Evolutionary conservation across 2,797 vertebrate genomes (phyloP).

Genomic region (Telmatherina bonti): DNA sequence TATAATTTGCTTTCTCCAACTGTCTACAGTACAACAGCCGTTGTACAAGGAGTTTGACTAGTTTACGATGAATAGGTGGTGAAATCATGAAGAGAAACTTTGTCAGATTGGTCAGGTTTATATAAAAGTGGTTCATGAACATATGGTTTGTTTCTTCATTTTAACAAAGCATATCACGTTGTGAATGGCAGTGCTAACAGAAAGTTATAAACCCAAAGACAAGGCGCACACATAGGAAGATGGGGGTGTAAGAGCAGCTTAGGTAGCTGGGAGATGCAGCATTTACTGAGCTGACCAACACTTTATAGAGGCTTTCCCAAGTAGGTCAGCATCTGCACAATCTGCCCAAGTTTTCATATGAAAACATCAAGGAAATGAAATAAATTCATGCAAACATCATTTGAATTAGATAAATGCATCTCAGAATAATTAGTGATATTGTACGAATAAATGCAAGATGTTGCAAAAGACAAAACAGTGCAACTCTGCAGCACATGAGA

Average conservation of each 20-base stretch:
- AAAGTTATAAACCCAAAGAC: not conserved
- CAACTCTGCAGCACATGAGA: constrained; percentile 46
- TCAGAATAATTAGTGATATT: not conserved
- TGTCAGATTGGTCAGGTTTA: too few relatives aligned
- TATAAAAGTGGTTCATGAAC: too few relatives aligned
- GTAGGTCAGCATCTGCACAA: constrained; percentile 46
- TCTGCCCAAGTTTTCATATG: constrained; percentile 1
- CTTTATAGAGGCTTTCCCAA: constrained; percentile 32
- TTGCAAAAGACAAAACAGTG: constrained; percentile 24
- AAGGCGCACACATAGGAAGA: too few relatives aligned
- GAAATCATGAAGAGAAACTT: too few relatives aligned
- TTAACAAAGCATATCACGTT: too few relatives aligned
- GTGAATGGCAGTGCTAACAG: too few relatives aligned
- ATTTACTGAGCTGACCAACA: constrained; percentile 33
- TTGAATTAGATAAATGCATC: constrained; percentile 18
- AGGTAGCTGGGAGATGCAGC: constrained; percentile 6
- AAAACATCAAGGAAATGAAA: not conserved
- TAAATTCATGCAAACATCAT: not conserved
- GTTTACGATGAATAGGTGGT: too few relatives aligned
- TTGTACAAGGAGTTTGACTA: too few relatives aligned
- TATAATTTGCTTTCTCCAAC: too few relatives aligned
- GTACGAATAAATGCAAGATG: constrained; percentile 5
- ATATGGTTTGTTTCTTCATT: too few relatives aligned
- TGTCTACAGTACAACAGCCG: too few relatives aligned
- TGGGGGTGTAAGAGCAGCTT: not conserved